Base-by-base conservation (phyloP, 1,140 invertebrate species). In the Cardiocondyla obscurior region DNA sequence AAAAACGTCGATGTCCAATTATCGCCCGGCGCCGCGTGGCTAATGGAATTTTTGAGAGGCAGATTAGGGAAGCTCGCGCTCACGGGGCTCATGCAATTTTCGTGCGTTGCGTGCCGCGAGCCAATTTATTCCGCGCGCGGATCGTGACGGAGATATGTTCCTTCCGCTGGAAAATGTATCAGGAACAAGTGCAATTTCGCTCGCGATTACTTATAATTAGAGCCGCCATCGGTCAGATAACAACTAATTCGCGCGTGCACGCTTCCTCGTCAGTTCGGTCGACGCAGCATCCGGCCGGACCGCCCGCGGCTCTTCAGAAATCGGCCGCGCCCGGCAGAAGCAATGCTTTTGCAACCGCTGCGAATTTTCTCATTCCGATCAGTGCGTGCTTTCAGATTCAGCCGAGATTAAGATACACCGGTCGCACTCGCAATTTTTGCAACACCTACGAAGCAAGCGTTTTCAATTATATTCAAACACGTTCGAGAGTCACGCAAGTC, bases 11-110 rank as follows among this genome's bases (percentile, higher is more conserved):
- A 92, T 92, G 90, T 89, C 88, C 88, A 91, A 92, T 92, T 92
- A 92, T 90, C 72, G 83, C 57, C 44, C 28, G 67, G 30, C 65
- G 62, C 57, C 53, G 64, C 42, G 60, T 85, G 65, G 85, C 86
- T 93, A 92, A 93, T 93, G 91, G 92, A 93, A 93, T 93, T 93
- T 93, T 92, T 90, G 85, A 93, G 90, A 65, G 87, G 91, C 86
- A 90, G 91, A 90, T 91, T 91, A 91, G 74, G 62, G 46, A 53
- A 55, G n/a, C 62, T 42, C 83, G 82, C 77, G 57, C 58, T 14
- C 55, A n/a, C 46, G 6, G 44, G 55, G 57, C 84, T 90, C 86
- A 85, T 83, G 85, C 84, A 88, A 88, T 88, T 90, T 84, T 53
- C 30, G 33, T 51, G 39, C 39, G 76, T 72, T 57, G 74, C 77